These are phyloP conservation scores for Mycalesis mineus DNA, from an alignment of 2,888 invertebrate genomes.

Conservation along the genomic window DNA sequence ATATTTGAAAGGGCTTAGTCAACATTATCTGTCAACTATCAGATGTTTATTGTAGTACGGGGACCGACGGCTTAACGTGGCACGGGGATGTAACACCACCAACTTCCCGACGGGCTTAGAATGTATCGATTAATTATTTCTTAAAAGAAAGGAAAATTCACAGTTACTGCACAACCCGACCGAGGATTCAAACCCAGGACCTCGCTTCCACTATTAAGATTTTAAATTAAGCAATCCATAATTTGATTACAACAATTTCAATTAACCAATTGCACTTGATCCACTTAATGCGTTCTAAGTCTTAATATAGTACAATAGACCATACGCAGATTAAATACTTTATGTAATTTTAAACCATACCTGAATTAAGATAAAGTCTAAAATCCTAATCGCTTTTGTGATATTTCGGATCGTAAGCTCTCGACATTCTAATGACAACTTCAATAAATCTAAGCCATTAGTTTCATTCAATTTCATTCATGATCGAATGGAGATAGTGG, in stretches of 20 bases:
- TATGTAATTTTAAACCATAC: slow-evolving; percentile 8
- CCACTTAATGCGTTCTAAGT: slow-evolving; percentile 14
- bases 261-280: slow-evolving; percentile 21
- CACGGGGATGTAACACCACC: no score
- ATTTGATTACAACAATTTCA: neutral
- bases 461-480: neutral
- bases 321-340: neutral
- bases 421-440: slow-evolving; percentile 10
- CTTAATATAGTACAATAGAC: slow-evolving; percentile 19
- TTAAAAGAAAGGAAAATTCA: no score
- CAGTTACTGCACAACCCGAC: no score
- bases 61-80: no score
- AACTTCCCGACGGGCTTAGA: no score
- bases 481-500: neutral
- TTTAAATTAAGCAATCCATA: slow-evolving; percentile 2
- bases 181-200: no score
- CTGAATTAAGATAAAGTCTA: neutral
- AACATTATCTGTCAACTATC: no score
- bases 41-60: no score
- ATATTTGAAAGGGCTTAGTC: no score
- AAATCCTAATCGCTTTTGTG: neutral
- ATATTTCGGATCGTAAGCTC: slow-evolving; percentile 12
- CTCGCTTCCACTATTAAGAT: no score
- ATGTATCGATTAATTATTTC: no score
- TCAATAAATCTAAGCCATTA: slow-evolving; percentile 1